Base-by-base conservation (phyloP, 2,888 invertebrate species). In the Hemithea aestivaria region DNA sequence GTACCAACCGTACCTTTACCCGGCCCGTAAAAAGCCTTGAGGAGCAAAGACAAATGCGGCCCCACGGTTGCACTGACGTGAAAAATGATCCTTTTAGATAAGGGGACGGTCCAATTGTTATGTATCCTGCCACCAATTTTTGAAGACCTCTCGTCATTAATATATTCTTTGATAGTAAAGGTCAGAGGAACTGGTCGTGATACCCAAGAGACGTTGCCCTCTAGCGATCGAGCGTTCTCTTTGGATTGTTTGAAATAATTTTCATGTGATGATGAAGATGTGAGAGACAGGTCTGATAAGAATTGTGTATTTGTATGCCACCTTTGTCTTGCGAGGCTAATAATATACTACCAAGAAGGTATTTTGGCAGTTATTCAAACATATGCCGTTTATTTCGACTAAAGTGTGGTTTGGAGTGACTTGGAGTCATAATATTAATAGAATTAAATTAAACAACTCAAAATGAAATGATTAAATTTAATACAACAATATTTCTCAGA, bases 71-170 rank as follows among this genome's bases (percentile, higher is more conserved):
- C 75, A 73, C 50, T 77, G 81, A 81, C 81, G 76, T 81, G 80
- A 81, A 77, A 81, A 81, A 81, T 80, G 72, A 79, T 72, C 72
- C 76, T 73, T 71, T 78, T 73, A 79, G 78, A 80, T 81, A 80
- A 81, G 71, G 72, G 66, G 63, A 66, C 63, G 64, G 62, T 66
- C 67, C 76, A 73, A 81, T 80, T 81, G 81, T 80, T 74, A 73
- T 70, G 68, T 73, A 69, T 65, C 69, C 58, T 40, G 50, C 51
- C 54, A 40, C 77, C 71, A 68, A 35, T 38, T 46, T 52, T 25
- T 11, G 40, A 46, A 58, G 66, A 65, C 39, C 68, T 47, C 3
- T 48, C 16, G 40, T 27, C 10, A 24, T n/a, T 7, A 30, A 32
- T 9, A 8, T 27, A 5, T 10, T 8, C 4, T 24, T 9, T 10